Evolutionary conservation across 2,888 invertebrate species (phyloP), one percentile per base, ranked within the genome.

Genomic region (Platycheirus rosarum): DNA sequence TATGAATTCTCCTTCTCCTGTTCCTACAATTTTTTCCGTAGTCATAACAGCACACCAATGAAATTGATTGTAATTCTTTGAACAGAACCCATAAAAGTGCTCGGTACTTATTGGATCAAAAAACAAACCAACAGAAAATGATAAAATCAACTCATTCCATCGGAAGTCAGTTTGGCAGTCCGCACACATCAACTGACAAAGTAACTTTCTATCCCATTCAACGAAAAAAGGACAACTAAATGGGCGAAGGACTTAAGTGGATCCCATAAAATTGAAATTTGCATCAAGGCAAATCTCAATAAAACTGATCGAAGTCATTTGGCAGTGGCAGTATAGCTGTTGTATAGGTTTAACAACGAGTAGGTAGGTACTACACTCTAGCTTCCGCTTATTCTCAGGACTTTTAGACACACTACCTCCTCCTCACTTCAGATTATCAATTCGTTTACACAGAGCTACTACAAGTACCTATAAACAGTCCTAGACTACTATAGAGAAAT

Each of bases 221-320:
- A 48, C 26, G 18, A 35, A 73, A 82, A 82, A 82, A 49, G 73
- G 77, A 82, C 77, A 82, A 37, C 63, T 42, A 51, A 82, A 63
- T 49, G 82, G 71, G 57, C 73, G 62, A 71, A 63, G 71, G 77
- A 82, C 73, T 82, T 73, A 82, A 82, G 82, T 82, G 82, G 77
- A 77, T 82, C 71, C 77, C 63, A 77, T 82, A 82, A 82, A 82
- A 77, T 82, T 82, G 82, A 77, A 82, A 82, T 82, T 82, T 77
- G 82, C 82, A 82, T 82, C 82, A 68, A 69, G 76, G 68, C 82
- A 77, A 82, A 82, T 82, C 82, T 82, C 82, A 77, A 82, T 82
- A 82, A 82, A 82, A 82, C 73, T 76, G 82, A 77, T 77, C 82
- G 71, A 77, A 82, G 77, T 77, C 82, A 73, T 76, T 82, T 53